Percentiles rank a stretch among this genome's conserved stretches.
phyloP scores from a whole-genome alignment of 2,888 invertebrate species.

The Euclidia mi region DNA sequence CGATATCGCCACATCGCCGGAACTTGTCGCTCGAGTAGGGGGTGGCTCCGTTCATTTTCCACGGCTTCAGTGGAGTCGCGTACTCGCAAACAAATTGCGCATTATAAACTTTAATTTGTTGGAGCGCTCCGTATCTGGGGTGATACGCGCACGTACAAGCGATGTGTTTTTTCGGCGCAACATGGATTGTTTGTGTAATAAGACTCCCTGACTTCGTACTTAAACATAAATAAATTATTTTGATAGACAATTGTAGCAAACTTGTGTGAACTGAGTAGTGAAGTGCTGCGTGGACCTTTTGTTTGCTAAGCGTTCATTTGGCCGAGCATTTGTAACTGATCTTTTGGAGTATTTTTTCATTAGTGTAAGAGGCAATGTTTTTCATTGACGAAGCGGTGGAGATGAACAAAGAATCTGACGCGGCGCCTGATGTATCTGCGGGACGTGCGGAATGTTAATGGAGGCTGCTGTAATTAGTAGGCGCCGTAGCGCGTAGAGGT shows the following conservation, averaged over 20 bases:
- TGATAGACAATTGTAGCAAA: neutral
- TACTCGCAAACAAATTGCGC: slow-evolving; percentile 48
- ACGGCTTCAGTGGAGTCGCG: slow-evolving; percentile 28
- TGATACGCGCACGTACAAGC: too few relatives aligned
- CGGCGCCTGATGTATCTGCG: slow-evolving; percentile 13
- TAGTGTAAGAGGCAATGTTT: slow-evolving; percentile 25
- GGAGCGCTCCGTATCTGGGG: neutral
- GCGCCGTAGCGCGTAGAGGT: slow-evolving; percentile 2
- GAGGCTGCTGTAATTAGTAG: slow-evolving; percentile 18
- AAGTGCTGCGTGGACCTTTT: neutral
- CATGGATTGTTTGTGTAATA: neutral
- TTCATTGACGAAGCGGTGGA: slow-evolving; percentile 12
- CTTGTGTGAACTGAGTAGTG: neutral
- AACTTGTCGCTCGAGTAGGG: neutral
- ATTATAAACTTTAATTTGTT: slow-evolving; percentile 49
- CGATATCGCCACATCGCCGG: neutral
- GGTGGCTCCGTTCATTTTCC: slow-evolving; percentile 5
- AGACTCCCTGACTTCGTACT: neutral
- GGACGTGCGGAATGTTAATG: slow-evolving; percentile 16
- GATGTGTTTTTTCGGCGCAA: too few relatives aligned
- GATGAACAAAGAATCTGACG: slow-evolving; percentile 18
- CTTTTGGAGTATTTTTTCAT: slow-evolving; percentile 25
- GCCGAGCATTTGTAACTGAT: neutral
- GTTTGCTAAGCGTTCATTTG: slow-evolving; percentile 3
- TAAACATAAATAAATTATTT: neutral